Conservation (phyloP, 2,888 invertebrate species). For the Anaspis maculata region DNA sequence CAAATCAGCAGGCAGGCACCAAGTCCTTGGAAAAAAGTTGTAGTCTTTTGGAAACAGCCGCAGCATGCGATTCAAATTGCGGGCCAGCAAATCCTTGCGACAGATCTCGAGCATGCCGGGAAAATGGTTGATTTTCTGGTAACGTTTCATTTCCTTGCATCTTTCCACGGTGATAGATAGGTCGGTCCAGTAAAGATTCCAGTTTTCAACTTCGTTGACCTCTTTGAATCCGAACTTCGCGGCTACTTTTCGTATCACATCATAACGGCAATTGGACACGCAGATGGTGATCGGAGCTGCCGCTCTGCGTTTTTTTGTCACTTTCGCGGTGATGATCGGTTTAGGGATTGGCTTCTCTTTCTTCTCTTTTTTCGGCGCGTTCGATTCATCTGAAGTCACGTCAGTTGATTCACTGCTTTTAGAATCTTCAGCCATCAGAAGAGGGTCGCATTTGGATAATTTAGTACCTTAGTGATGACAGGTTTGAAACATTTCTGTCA, state of each 20-base stretch:
- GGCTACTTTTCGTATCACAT: conserved; percentile 63
- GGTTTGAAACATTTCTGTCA: not conserved
- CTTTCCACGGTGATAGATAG: conserved; percentile 76
- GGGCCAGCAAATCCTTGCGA: conserved; percentile 79
- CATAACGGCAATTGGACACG: conserved; percentile 63
- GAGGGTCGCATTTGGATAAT: conserved; percentile 1
- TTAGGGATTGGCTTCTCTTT: conserved; percentile 5
- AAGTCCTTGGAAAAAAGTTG: conserved; percentile 87
- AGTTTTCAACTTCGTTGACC: conserved; percentile 70
- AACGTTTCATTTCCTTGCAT: conserved; percentile 87
- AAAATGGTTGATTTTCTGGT: conserved; percentile 88
- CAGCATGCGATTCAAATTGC: conserved; percentile 84
- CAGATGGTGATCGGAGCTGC: conserved; percentile 55
- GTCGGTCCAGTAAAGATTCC: conserved; percentile 91
- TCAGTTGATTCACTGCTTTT: conserved; percentile 6
- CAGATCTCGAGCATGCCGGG: conserved; percentile 42
- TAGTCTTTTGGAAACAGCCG: conserved; percentile 84
- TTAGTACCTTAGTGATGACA: too few species aligned
- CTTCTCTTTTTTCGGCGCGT: not conserved
- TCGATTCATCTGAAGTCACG: not conserved
- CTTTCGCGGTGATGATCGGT: conserved; percentile 4
- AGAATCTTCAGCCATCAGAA: conserved; percentile 12
- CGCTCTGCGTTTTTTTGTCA: conserved; percentile 20
- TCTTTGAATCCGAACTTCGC: conserved; percentile 66
- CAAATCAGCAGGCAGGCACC: conserved; percentile 85